Conservation (phyloP, 2,113 vertebrate species). For the Camelus dromedarius region DNA sequence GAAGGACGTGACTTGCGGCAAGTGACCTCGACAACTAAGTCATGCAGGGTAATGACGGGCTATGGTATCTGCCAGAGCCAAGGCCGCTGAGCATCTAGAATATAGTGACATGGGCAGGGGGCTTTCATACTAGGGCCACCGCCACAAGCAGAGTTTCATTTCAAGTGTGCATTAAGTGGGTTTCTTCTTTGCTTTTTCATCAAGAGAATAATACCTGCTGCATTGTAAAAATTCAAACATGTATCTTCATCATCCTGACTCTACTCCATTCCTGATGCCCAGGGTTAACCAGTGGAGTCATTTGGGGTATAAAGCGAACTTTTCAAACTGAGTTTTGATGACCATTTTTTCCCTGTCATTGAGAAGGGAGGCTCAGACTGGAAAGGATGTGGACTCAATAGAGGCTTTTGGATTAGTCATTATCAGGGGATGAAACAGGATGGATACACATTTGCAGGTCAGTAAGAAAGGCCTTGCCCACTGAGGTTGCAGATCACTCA, state of each 20-base stretch:
- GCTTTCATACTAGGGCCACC: background rate
- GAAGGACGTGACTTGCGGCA: slow-evolving; percentile 92
- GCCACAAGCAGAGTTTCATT: background rate
- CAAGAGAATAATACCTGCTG: background rate
- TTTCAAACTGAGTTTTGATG: background rate
- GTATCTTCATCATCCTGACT: background rate
- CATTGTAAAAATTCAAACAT: background rate
- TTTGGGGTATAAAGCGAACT: background rate
- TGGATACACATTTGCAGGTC: background rate
- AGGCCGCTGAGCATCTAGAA: background rate
- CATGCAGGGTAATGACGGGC: slow-evolving; percentile 90
- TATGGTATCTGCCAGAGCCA: background rate
- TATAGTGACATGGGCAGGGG: background rate
- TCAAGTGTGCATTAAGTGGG: background rate
- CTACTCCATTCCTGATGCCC: background rate
- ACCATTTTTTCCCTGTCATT: background rate
- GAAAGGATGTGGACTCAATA: background rate
- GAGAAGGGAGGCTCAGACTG: background rate
- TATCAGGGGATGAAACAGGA: background rate
- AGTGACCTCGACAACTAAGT: slow-evolving; percentile 95
- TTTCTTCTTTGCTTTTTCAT: slow-evolving; percentile 27
- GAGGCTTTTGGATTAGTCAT: background rate
- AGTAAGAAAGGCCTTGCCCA: background rate
- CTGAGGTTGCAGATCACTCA: background rate
- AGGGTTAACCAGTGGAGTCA: background rate